phyloP scores from a whole-genome alignment of 2,797 vertebrate genomes.

The Thripadectes ignobilis region DNA sequence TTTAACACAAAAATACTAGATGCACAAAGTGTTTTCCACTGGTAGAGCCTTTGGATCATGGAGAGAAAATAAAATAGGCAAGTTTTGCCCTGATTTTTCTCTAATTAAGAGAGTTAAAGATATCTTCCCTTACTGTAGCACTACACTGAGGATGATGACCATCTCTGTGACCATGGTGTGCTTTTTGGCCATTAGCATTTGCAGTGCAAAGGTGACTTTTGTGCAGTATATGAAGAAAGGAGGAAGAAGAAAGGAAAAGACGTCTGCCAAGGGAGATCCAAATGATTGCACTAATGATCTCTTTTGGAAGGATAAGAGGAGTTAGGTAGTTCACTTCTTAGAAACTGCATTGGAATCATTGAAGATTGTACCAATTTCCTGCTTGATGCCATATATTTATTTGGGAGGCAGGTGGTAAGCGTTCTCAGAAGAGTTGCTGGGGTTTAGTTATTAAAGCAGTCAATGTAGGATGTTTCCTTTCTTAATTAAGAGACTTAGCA shows the following conservation, averaged over 20 bases:
- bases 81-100: not conserved
- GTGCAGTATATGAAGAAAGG: not conserved
- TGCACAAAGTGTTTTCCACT: not conserved
- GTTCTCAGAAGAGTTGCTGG: not conserved
- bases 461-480: not conserved
- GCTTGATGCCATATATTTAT: not conserved
- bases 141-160: not conserved
- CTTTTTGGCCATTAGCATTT: not conserved
- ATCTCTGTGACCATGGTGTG: not conserved
- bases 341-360: not conserved
- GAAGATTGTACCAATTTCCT: not conserved
- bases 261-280: not conserved
- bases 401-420: not conserved
- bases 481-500: not conserved
- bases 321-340: not conserved
- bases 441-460: not conserved
- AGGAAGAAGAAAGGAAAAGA: not conserved
- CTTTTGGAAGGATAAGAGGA: not conserved
- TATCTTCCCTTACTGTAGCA: not conserved
- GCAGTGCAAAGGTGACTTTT: not conserved
- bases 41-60: not conserved
- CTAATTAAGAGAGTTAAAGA: not conserved
- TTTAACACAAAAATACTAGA: not conserved
- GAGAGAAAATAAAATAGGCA: not conserved
- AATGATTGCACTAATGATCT: not conserved